A percentile compares a stretch with the other conserved stretches of the same genome.
Conservation (phyloP, 2,797 vertebrate genomes). For the Sebastes hubbsi region DNA sequence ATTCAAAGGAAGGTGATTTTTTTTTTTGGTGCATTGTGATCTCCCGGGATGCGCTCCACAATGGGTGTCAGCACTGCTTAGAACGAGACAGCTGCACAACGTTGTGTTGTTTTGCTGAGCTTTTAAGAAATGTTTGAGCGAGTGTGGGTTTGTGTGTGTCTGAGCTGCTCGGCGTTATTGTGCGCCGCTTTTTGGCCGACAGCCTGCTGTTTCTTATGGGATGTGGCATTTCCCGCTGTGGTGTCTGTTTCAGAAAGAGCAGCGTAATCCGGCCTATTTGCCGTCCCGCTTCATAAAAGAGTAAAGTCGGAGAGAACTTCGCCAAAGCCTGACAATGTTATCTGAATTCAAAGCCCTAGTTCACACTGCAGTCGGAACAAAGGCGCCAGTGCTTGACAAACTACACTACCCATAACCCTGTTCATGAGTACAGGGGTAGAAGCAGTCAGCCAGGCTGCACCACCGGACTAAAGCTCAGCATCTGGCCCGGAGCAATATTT, state of each 20-base stretch:
- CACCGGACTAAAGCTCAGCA: constrained; percentile 11
- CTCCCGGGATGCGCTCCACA: constrained; percentile 46
- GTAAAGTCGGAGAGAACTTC: constrained; percentile 35
- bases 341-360: constrained; percentile 17
- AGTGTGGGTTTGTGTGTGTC: constrained; percentile 20
- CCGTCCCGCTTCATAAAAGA: constrained; percentile 11
- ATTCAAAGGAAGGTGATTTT: constrained; percentile 43
- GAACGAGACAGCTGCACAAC: constrained; percentile 32
- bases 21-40: constrained; percentile 46
- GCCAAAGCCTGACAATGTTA: constrained; percentile 18
- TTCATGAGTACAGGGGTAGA: background rate
- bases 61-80: constrained; percentile 48
- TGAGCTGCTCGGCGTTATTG: constrained; percentile 21
- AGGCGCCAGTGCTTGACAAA: constrained; percentile 15
- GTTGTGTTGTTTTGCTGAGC: constrained; percentile 65
- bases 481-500: constrained; percentile 49
- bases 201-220: constrained; percentile 48
- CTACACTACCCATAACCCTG: constrained; percentile 6
- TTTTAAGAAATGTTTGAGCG: constrained; percentile 56
- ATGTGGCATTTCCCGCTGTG: constrained; percentile 51
- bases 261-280: constrained; percentile 49
- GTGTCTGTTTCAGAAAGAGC: constrained; percentile 51
- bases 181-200: constrained; percentile 33
- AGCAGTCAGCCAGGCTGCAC: constrained; percentile 3
- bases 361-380: background rate